phyloP scores from a whole-genome alignment of 2,888 invertebrate genomes.

The Bombyx huttoni region DNA sequence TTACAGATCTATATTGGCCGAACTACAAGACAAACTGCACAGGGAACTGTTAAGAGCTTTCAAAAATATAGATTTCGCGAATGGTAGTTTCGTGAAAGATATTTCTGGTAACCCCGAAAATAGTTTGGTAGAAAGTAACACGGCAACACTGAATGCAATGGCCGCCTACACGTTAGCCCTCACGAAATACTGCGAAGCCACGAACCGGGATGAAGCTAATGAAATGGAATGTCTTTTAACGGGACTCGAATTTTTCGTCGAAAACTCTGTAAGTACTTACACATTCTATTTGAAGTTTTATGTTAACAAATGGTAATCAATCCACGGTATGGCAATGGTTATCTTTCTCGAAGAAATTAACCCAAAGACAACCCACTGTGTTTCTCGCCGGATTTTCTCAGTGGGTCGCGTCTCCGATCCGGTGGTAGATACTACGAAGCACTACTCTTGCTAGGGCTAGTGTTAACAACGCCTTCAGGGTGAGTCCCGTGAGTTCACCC shows the following conservation, averaged over 20 bases:
- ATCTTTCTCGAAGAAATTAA: no score
- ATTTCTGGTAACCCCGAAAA: slow-evolving; percentile 32
- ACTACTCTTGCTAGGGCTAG: no score
- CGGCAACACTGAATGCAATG: slow-evolving; percentile 54
- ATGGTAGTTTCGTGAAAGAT: slow-evolving; percentile 16
- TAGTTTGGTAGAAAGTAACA: slow-evolving; percentile 25
- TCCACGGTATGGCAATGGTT: no score
- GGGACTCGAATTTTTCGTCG: slow-evolving; percentile 45
- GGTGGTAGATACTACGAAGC: no score
- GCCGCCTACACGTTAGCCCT: slow-evolving; percentile 51
- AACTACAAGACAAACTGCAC: slow-evolving; percentile 54
- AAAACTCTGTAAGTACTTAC: slow-evolving; percentile 47
- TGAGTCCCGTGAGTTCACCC: no score
- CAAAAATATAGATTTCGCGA: slow-evolving; percentile 42
- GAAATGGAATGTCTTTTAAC: slow-evolving; percentile 49
- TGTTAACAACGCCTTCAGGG: no score
- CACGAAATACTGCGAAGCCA: slow-evolving; percentile 52
- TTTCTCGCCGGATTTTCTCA: no score
- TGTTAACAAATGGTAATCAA: no score
- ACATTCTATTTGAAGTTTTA: no score
- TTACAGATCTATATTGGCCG: slow-evolving; percentile 47
- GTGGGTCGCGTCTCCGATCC: no score
- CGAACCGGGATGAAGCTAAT: slow-evolving; percentile 35
- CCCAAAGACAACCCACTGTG: no score
- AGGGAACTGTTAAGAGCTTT: slow-evolving; percentile 42